Conservation (phyloP, 2,797 vertebrate species). For the Mus spretus region DNA sequence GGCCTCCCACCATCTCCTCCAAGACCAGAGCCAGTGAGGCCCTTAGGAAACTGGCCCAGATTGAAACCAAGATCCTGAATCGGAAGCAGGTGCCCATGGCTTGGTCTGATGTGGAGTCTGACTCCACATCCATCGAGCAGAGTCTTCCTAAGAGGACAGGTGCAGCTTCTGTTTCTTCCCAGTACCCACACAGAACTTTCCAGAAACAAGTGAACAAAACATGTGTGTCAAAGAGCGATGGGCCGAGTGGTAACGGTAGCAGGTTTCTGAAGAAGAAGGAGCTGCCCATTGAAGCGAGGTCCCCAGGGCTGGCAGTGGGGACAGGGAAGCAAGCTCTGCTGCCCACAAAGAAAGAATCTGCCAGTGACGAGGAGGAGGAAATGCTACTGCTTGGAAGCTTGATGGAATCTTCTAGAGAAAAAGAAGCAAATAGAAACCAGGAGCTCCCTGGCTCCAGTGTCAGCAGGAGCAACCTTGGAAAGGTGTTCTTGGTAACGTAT, state of each 20-base stretch:
- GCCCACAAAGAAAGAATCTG: neutral
- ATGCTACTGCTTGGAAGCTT: constrained; percentile 87
- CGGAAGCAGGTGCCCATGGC: constrained; percentile 74
- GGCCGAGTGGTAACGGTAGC: constrained; percentile 55
- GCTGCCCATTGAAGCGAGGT: fast-evolving
- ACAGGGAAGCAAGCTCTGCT: neutral
- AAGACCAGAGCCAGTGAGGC: constrained; percentile 49
- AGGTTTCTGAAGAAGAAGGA: constrained; percentile 89
- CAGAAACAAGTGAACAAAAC: neutral
- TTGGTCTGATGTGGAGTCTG: neutral
- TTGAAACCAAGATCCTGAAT: constrained; percentile 89
- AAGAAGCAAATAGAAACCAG: neutral
- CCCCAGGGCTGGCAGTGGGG: fast-evolving
- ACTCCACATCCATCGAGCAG: neutral
- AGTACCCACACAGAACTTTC: neutral
- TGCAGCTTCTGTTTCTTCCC: neutral
- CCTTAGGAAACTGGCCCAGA: constrained; percentile 88
- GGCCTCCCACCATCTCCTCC: fast-evolving
- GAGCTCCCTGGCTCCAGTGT: neutral
- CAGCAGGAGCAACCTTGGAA: constrained; percentile 70
- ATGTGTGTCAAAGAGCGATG: neutral
- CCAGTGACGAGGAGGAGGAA: constrained; percentile 90
- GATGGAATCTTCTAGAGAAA: constrained; percentile 83
- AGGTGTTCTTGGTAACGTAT: neutral
- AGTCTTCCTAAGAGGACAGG: constrained; percentile 39